phyloP scores from a whole-genome alignment of 2,113 vertebrate genomes.

The Thunnus thynnus region DNA sequence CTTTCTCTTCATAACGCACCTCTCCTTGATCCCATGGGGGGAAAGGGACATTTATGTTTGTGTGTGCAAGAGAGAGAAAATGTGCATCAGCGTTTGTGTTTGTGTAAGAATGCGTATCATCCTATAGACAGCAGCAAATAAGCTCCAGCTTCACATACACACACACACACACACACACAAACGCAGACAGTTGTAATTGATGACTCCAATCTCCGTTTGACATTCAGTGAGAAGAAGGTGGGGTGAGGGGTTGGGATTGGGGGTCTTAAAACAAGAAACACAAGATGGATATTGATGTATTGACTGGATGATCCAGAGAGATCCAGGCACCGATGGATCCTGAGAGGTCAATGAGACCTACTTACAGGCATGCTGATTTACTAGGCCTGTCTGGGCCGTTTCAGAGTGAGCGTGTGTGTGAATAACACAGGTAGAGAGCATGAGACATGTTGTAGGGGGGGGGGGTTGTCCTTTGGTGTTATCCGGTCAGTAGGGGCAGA shows the following conservation, averaged over 20 bases:
- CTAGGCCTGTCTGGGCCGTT: constrained; percentile 66
- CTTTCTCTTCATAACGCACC: constrained; percentile 62
- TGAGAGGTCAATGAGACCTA: constrained; percentile 77
- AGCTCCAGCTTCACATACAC: constrained; percentile 25
- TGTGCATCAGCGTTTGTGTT: constrained; percentile 32
- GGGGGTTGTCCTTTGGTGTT: constrained; percentile 41
- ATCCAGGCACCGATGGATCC: constrained; percentile 76
- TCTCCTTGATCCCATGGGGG: constrained; percentile 58
- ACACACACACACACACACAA: constrained; percentile 11
- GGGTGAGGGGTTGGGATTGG: constrained; percentile 31
- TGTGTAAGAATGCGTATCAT: constrained; percentile 38
- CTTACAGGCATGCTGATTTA: constrained; percentile 81
- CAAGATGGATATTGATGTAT: constrained; percentile 80
- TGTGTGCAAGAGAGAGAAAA: constrained; percentile 9
- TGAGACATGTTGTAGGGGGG: constrained; percentile 32
- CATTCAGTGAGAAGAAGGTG: constrained; percentile 68
- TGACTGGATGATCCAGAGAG: constrained; percentile 78
- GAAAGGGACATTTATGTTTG: constrained; percentile 54
- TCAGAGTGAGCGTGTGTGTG: constrained; percentile 38
- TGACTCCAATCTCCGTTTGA: constrained; percentile 75
- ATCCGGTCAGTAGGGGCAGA: constrained; percentile 44
- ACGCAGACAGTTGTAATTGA: constrained; percentile 68
- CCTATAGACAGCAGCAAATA: constrained; percentile 48
- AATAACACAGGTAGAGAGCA: constrained; percentile 62
- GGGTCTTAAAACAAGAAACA: constrained; percentile 72